Evolutionary conservation across 2,888 invertebrate genomes (phyloP), one percentile per base, ranked within the genome.

Genomic region (Entomobrya multifasciata): DNA sequence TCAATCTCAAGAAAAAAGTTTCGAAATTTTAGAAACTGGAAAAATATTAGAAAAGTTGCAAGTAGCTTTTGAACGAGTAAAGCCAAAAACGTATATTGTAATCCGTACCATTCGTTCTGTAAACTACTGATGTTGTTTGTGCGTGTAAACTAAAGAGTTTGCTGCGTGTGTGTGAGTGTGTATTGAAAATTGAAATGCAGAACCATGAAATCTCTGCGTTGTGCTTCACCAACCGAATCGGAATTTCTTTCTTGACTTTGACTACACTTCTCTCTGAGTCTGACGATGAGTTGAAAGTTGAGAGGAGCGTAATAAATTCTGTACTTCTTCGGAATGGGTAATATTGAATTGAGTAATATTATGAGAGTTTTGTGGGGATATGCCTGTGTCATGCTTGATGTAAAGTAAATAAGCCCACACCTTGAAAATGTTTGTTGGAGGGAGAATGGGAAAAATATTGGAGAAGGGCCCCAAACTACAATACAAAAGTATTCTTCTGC

Each of bases 181-280:
- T 25, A 72, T 72, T 72, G 72, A 72, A 72, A 49, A 49, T 49
- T 72, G 72, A 72, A 72, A 80, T 80, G 67, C 80, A 80, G n/a
- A 67, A 67, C 80, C 80, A 80, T 80, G 80, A 80, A 80, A 80
- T 80, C 80, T 80, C 41, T 36, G 10, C 80, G 80, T n/a, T 80
- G 55, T 80, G 80, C 80, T 80, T 52, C 80, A 80, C 70, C 80
- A 70, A 80, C 80, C 80, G 80, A 80, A 80, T 80, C 80, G 80
- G 80, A 70, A 55, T 72, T 72, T 72, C 49, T 72, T 49, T 49
- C 30, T 62, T 67, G 67, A 67, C 72, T 72, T 72, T n/a, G n/a
- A n/a, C n/a, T n/a, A n/a, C n/a, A n/a, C n/a, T 72, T 72, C 25
- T n/a, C 11, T 55, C 55, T 25, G 72, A 49, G n/a, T n/a, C 72